phyloP scores from a whole-genome alignment of 2,113 vertebrate species.

The Elephantulus edwardii region DNA sequence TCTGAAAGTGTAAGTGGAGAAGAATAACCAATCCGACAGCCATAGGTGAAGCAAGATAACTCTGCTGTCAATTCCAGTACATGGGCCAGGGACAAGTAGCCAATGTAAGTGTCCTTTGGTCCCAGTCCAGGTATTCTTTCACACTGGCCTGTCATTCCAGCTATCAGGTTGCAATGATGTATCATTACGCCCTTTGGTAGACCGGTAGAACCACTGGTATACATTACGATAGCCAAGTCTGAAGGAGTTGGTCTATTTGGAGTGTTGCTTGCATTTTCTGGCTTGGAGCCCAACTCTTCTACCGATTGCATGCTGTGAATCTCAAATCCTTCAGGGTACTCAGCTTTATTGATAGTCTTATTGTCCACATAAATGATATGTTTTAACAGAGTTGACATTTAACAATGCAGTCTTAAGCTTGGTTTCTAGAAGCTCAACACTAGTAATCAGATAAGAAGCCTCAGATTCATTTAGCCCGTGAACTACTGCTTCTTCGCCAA shows the following conservation, averaged over 20 bases:
- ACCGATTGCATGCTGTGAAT: slow-evolving; percentile 93
- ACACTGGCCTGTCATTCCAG: slow-evolving; percentile 97
- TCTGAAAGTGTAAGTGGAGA: slow-evolving; percentile 96
- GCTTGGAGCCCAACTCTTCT: slow-evolving; percentile 90
- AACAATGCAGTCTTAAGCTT: slow-evolving; percentile 92
- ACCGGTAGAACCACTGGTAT: slow-evolving; percentile 98
- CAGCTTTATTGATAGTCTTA: slow-evolving; percentile 86
- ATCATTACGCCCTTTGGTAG: slow-evolving; percentile 98
- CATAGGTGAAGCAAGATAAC: slow-evolving; percentile 95
- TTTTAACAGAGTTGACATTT: slow-evolving; percentile 87
- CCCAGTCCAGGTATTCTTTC: slow-evolving; percentile 96
- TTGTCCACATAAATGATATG: slow-evolving; percentile 95
- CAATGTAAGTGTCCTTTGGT: slow-evolving; percentile 94
- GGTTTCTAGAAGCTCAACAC: slow-evolving; percentile 91
- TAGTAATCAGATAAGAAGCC: slow-evolving; percentile 94
- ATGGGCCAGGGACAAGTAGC: slow-evolving; percentile 96
- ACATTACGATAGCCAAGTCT: slow-evolving; percentile 97
- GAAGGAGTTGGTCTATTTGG: slow-evolving; percentile 88
- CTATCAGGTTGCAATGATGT: slow-evolving; percentile 94
- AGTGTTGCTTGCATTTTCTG: slow-evolving; percentile 87
- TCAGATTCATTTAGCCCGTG: slow-evolving; percentile 95
- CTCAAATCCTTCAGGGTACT: slow-evolving; percentile 89
- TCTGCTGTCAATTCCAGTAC: slow-evolving; percentile 97
- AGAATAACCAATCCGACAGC: slow-evolving; percentile 97
- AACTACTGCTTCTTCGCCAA: slow-evolving; percentile 94